These are phyloP conservation scores for Saxidomus purpurata DNA, from an alignment of 1,140 invertebrate genomes.

Conservation along the genomic window DNA sequence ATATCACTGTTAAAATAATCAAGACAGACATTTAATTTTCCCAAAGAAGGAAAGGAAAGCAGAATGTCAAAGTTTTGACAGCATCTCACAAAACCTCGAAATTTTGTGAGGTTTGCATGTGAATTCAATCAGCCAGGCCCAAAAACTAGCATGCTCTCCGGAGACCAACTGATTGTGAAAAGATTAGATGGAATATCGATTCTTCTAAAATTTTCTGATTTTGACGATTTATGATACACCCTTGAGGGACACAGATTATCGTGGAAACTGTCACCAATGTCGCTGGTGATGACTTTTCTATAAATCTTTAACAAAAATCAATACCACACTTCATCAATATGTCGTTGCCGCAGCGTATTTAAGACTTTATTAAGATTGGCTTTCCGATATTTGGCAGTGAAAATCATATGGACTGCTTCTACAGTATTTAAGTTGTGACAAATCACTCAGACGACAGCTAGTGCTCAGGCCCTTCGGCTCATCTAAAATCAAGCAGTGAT, in stretches of 20 bases:
- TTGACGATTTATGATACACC: conserved; percentile 49
- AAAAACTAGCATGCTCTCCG: neutral
- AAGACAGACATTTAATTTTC: neutral
- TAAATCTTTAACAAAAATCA: conserved; percentile 40
- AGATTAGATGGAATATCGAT: conserved; percentile 27
- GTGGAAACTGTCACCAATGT: conserved; percentile 36
- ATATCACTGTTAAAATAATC: neutral
- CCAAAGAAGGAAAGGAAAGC: neutral
- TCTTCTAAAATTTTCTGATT: conserved; percentile 40
- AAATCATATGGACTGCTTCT: neutral
- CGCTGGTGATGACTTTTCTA: conserved; percentile 15
- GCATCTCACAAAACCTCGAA: neutral
- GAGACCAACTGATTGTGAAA: neutral
- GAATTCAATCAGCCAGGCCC: conserved; percentile 29
- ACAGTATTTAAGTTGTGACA: no score
- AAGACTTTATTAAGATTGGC: neutral
- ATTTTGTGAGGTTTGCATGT: neutral
- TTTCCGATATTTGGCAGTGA: conserved; percentile 15
- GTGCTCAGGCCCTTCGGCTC: no score
- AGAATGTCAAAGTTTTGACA: neutral
- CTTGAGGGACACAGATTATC: conserved; percentile 27
- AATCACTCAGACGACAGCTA: no score
- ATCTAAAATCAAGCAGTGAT: no score
- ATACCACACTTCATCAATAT: conserved; percentile 35
- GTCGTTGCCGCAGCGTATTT: neutral